phyloP scores from a whole-genome alignment of 2,888 invertebrate species.

The Archips crataeganus region DNA sequence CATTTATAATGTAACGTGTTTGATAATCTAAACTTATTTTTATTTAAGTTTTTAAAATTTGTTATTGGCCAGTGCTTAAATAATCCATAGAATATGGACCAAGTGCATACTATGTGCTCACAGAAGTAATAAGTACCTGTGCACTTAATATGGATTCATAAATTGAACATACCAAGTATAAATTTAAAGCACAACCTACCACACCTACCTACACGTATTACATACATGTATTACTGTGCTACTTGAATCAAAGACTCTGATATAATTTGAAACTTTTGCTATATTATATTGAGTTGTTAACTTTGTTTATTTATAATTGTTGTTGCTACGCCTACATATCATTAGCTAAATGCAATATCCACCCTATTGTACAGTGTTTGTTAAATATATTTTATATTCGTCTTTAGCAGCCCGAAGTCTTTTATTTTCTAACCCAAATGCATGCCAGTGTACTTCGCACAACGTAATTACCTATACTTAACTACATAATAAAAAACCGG shows the following conservation, averaged over 20 bases:
- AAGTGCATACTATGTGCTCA: background rate
- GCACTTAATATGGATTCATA: background rate
- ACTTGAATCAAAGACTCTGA: background rate
- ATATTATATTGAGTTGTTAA: background rate
- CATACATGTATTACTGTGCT: background rate
- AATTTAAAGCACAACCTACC: background rate
- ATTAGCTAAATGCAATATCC: slow-evolving; percentile 2
- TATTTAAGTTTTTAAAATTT: background rate
- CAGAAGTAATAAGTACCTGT: background rate
- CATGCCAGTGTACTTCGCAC: no score
- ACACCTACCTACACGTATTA: background rate
- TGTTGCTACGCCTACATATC: slow-evolving; percentile 4
- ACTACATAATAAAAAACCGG: no score
- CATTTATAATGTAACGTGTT: slow-evolving; percentile 1
- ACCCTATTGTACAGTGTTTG: slow-evolving; percentile 33
- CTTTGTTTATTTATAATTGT: background rate
- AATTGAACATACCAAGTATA: background rate
- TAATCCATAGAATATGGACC: background rate
- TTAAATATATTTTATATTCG: slow-evolving; percentile 38
- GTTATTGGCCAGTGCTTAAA: slow-evolving; percentile 5
- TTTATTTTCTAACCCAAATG: slow-evolving; percentile 17
- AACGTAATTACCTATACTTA: no score
- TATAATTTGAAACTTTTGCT: background rate
- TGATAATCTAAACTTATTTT: background rate
- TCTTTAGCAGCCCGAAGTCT: slow-evolving; percentile 23